These are phyloP conservation scores for Apodemia duryi DNA, from an alignment of 2,888 invertebrate species.

Conservation along the genomic window DNA sequence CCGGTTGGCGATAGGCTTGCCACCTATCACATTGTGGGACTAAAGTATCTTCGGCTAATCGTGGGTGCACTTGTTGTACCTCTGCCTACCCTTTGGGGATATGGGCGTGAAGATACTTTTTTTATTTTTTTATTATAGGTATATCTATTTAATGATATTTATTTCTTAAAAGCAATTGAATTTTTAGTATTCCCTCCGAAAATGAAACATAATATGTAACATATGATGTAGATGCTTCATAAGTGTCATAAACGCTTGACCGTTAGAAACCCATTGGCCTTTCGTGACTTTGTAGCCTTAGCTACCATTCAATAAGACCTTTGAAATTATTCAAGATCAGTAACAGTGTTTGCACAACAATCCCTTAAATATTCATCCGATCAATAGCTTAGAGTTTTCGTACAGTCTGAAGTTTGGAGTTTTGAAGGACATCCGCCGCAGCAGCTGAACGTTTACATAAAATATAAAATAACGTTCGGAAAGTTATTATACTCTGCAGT, in stretches of 20 bases:
- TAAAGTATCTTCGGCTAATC: no score
- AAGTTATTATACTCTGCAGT: neutral
- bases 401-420: slow-evolving; percentile 19
- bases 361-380: slow-evolving; percentile 40
- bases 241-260: neutral
- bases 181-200: no score
- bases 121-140: no score
- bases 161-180: no score
- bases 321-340: slow-evolving; percentile 36
- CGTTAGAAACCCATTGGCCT: slow-evolving; percentile 3
- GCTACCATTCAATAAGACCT: neutral
- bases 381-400: slow-evolving; percentile 38
- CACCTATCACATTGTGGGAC: no score
- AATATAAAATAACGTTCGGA: slow-evolving; percentile 40
- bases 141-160: no score
- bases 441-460: slow-evolving; percentile 59
- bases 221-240: neutral
- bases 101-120: no score
- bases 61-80: no score
- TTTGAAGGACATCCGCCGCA: slow-evolving; percentile 36
- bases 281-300: neutral
- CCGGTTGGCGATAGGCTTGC: no score
- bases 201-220: no score
- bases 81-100: no score
- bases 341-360: slow-evolving; percentile 26